These are phyloP conservation scores for Diarsia mendica DNA, from an alignment of 2,888 invertebrate genomes.

Conservation along the genomic window DNA sequence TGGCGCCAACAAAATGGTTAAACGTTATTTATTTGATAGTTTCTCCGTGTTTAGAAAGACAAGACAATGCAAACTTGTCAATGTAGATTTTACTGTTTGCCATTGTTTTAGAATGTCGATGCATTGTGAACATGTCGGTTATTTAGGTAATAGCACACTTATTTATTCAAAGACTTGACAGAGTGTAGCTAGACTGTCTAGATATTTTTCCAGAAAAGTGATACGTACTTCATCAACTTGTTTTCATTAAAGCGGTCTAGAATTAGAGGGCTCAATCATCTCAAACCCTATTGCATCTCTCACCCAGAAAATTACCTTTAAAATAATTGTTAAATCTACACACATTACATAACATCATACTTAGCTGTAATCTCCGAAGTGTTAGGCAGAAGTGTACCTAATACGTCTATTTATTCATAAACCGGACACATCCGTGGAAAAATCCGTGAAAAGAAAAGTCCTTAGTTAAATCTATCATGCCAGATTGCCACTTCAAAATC, in stretches of 20 bases:
- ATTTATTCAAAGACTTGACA: background rate
- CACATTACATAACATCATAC: too few species aligned
- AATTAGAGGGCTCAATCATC: background rate
- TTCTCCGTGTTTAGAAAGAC: constrained; percentile 25
- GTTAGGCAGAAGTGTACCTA: too few species aligned
- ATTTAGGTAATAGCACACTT: background rate
- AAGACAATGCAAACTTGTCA: constrained; percentile 44
- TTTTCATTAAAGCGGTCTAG: background rate
- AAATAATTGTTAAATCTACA: too few species aligned
- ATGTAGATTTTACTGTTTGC: constrained; percentile 33
- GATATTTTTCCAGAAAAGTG: background rate
- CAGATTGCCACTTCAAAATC: background rate
- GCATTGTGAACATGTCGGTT: constrained; percentile 19
- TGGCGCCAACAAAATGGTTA: constrained; percentile 46
- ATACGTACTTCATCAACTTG: background rate
- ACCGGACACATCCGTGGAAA: too few species aligned
- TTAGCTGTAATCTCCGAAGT: too few species aligned
- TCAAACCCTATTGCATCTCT: too few species aligned
- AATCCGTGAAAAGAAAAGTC: too few species aligned
- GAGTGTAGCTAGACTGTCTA: background rate
- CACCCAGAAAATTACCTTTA: too few species aligned
- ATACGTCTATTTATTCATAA: too few species aligned
- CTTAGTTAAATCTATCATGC: background rate
- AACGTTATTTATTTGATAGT: constrained; percentile 25
- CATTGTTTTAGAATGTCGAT: constrained; percentile 32